Percentiles rank a stretch among this genome's conserved stretches.
These are phyloP conservation scores for Ptychochromis oligacanthus DNA, from an alignment of 2,113 vertebrate species.

Conservation along the genomic window DNA sequence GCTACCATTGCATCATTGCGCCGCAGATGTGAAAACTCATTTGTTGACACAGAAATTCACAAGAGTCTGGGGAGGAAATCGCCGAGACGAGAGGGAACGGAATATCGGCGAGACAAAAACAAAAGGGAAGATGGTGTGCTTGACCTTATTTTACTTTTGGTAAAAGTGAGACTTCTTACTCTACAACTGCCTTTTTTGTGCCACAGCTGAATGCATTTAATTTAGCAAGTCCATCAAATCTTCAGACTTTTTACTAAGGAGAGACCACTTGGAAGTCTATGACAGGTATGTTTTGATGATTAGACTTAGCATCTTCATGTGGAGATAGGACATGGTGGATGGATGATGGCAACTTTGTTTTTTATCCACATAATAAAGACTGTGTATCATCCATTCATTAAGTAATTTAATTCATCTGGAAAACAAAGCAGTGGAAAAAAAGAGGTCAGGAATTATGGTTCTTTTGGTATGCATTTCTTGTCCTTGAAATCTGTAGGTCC, in stretches of 20 bases:
- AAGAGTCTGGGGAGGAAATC: not conserved
- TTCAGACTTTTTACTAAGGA: not conserved
- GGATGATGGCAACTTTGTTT: not conserved
- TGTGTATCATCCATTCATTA: not conserved
- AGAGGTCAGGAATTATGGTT: not conserved
- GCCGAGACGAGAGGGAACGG: not conserved
- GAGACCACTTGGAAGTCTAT: not conserved
- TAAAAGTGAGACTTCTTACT: not conserved
- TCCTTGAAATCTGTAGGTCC: not conserved
- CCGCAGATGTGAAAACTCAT: constrained; percentile 3
- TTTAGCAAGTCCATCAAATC: not conserved
- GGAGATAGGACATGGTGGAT: not conserved
- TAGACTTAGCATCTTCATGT: not conserved
- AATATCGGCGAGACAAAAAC: not conserved
- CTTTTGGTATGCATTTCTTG: not conserved
- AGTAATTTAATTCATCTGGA: not conserved
- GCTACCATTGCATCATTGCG: not conserved
- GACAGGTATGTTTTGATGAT: not conserved
- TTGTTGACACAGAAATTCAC: constrained; percentile 10
- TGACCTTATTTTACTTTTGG: not conserved
- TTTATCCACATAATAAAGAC: not conserved
- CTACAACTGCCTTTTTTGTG: not conserved
- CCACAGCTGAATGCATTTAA: not conserved
- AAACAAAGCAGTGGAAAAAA: not conserved
- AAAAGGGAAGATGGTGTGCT: not conserved